These are phyloP conservation scores for Sinocyclocheilus anophthalmus DNA, from an alignment of 2,113 vertebrate species.

Conservation along the genomic window DNA sequence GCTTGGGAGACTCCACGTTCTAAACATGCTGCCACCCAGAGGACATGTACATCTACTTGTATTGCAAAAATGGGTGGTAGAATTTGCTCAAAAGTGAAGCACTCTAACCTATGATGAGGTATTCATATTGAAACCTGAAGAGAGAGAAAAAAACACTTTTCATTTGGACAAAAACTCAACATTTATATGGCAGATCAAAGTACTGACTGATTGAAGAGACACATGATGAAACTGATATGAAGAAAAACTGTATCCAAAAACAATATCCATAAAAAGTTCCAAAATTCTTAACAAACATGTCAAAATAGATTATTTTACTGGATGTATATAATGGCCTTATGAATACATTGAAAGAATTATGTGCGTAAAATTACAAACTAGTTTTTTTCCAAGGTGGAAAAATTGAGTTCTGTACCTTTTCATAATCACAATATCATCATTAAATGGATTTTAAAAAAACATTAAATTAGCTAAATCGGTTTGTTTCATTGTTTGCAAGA, in stretches of 20 bases:
- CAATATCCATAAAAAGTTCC: too few relatives aligned
- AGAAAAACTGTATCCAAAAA: not conserved
- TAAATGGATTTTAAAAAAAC: too few relatives aligned
- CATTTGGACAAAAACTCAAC: not conserved
- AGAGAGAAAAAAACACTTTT: not conserved
- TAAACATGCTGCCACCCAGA: conserved; percentile 59
- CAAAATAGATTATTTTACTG: too few relatives aligned
- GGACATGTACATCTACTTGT: conserved; percentile 35
- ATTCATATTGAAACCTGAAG: not conserved
- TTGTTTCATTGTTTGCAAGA: too few relatives aligned
- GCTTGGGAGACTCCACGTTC: conserved; percentile 35
- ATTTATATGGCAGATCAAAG: conserved; percentile 8
- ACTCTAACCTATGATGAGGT: not conserved
- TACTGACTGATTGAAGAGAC: not conserved
- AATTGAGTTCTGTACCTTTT: too few relatives aligned
- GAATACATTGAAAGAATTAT: too few relatives aligned
- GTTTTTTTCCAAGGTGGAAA: too few relatives aligned
- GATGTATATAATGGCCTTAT: too few relatives aligned
- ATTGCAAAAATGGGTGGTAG: conserved; percentile 31
- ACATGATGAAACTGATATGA: not conserved
- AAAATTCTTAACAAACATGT: too few relatives aligned
- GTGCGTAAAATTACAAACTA: too few relatives aligned
- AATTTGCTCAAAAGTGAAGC: not conserved
- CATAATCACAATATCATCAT: too few relatives aligned
- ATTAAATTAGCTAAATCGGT: too few relatives aligned